A percentile compares a stretch with the other conserved stretches of the same genome.
phyloP scores from a whole-genome alignment of 2,888 invertebrate species.

The Drosophila acutilabella region DNA sequence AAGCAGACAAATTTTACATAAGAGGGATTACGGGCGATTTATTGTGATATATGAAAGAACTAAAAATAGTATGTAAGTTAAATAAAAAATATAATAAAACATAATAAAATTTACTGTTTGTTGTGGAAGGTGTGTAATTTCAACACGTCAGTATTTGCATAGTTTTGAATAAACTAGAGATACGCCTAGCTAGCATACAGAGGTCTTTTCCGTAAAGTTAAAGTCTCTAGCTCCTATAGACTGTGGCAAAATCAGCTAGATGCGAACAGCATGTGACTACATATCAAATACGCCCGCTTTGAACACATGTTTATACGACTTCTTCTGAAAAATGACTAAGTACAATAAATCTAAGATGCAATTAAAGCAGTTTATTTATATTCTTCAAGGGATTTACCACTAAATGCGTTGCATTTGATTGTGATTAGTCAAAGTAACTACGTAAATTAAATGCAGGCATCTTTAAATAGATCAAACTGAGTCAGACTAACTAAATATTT shows the following conservation, averaged over 20 bases:
- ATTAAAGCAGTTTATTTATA: background rate
- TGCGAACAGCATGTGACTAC: too few relatives aligned
- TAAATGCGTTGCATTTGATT: conserved; percentile 8
- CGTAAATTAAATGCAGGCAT: conserved; percentile 21
- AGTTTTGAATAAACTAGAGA: background rate
- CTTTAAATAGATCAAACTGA: conserved; percentile 32
- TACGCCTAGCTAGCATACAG: too few relatives aligned
- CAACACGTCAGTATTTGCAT: background rate
- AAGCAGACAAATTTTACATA: background rate
- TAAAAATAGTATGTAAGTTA: conserved; percentile 1
- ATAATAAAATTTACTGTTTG: background rate
- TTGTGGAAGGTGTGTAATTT: background rate
- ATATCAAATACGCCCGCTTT: too few relatives aligned
- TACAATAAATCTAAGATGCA: background rate
- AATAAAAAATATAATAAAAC: conserved; percentile 1
- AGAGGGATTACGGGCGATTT: background rate
- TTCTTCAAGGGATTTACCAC: background rate
- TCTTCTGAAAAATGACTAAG: background rate
- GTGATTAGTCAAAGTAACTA: background rate
- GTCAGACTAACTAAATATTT: conserved; percentile 62
- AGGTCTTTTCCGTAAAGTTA: too few relatives aligned
- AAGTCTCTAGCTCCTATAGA: too few relatives aligned
- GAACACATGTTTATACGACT: too few relatives aligned
- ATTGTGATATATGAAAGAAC: background rate
- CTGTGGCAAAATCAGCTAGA: too few relatives aligned